Evolutionary conservation across 2,797 vertebrate species (phyloP).

Genomic region (Cercopithecus mitis): DNA sequence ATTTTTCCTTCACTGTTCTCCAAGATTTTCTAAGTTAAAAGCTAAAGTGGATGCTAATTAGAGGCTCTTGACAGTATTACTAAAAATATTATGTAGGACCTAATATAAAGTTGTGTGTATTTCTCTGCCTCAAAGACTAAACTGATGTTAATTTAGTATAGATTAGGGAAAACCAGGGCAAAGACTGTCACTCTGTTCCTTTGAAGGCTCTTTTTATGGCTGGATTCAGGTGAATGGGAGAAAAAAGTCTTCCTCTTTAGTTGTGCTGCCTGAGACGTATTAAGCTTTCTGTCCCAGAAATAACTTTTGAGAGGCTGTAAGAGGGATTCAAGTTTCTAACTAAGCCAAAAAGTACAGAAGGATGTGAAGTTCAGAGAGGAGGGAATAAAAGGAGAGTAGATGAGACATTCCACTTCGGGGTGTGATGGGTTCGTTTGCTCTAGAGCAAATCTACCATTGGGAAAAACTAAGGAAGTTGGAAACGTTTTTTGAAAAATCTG

Average conservation of each 20-base stretch:
- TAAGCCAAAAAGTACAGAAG: neutral
- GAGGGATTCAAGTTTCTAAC: neutral
- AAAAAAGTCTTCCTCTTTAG: fast-evolving
- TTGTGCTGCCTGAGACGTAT: neutral
- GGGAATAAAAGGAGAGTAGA: neutral
- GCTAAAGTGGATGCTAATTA: neutral
- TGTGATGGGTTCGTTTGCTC: neutral
- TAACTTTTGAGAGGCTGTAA: neutral
- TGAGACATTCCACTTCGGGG: neutral
- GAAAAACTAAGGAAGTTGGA: neutral
- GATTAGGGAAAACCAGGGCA: neutral
- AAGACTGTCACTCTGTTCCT: fast-evolving
- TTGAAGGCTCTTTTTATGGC: fast-evolving
- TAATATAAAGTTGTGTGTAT: neutral
- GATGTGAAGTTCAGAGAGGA: neutral
- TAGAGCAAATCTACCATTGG: neutral
- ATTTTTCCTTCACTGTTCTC: neutral
- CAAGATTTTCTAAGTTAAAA: neutral
- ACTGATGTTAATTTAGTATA: neutral
- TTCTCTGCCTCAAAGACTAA: neutral
- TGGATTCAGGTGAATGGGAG: neutral
- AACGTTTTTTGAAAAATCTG: neutral
- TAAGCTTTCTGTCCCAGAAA: neutral
- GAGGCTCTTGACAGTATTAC: neutral
- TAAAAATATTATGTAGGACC: neutral